Conservation (phyloP, 2,113 vertebrate genomes). For the Zeus faber region DNA sequence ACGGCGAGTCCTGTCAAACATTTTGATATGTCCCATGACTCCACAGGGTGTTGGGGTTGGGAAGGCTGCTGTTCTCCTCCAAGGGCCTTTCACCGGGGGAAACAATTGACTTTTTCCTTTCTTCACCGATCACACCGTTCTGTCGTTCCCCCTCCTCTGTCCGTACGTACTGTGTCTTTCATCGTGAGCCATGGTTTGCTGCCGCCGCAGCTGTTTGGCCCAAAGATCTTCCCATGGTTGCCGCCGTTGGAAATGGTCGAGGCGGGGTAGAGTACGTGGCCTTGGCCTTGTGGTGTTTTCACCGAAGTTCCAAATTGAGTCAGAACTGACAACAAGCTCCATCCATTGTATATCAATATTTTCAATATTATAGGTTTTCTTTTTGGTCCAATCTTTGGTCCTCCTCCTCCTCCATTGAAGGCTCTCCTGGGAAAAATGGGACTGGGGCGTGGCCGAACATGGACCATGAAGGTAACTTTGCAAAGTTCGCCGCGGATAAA, state of each 20-base stretch:
- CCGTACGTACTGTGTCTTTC: conserved; percentile 69
- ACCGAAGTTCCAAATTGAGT: background rate
- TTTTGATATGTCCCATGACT: conserved; percentile 98
- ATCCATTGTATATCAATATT: too few relatives aligned
- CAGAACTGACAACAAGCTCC: too few relatives aligned
- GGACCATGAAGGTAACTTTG: conserved; percentile 74
- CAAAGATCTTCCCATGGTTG: conserved; percentile 95
- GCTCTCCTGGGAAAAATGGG: too few relatives aligned
- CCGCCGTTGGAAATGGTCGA: conserved; percentile 25
- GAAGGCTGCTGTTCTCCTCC: conserved; percentile 52
- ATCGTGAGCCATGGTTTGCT: conserved; percentile 86
- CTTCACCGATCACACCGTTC: background rate
- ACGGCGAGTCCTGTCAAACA: conserved; percentile 99
- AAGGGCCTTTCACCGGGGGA: conserved; percentile 75
- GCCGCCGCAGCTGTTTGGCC: conserved; percentile 82
- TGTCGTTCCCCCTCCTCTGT: background rate
- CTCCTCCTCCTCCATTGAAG: background rate
- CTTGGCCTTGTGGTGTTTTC: too few relatives aligned
- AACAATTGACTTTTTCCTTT: conserved; percentile 95
- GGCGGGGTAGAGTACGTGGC: too few relatives aligned
- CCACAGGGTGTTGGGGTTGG: conserved; percentile 77
- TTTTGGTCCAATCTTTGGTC: too few relatives aligned
- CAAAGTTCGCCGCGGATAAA: conserved; percentile 61
- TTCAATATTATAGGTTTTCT: too few relatives aligned
- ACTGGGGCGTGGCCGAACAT: too few relatives aligned